A percentile compares a stretch with the other conserved stretches of the same genome.
Conservation (phyloP, 2,888 invertebrate genomes). For the Microchrysa polita region DNA sequence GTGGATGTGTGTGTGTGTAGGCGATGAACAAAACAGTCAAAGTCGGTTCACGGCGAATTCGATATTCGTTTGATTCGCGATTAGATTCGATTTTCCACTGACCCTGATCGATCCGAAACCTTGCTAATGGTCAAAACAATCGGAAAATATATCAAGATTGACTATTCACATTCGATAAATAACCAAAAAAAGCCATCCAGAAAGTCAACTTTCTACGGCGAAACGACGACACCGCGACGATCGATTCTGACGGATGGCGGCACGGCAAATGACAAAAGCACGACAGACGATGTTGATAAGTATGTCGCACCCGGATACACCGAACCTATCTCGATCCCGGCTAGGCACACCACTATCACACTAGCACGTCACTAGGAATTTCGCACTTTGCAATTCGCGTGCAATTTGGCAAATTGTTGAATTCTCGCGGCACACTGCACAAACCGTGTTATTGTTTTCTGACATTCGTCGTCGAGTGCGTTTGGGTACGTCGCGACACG, state of each 20-base stretch:
- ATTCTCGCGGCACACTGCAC: slow-evolving; percentile 10
- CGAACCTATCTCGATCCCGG: not conserved
- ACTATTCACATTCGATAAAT: too few relatives aligned
- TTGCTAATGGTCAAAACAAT: not conserved
- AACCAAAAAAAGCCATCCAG: slow-evolving; percentile 12
- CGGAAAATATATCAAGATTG: too few relatives aligned
- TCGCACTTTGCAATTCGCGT: not conserved
- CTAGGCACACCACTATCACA: not conserved
- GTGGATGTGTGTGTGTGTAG: not conserved
- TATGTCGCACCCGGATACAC: not conserved
- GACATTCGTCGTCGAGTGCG: slow-evolving; percentile 28
- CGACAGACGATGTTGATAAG: slow-evolving; percentile 12
- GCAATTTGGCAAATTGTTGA: slow-evolving; percentile 20
- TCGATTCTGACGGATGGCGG: not conserved
- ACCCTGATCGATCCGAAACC: slow-evolving; percentile 3
- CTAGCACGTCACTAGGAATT: not conserved
- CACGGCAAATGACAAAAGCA: slow-evolving; percentile 20
- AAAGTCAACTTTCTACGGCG: slow-evolving; percentile 4
- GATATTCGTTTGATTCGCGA: not conserved
- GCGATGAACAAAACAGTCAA: not conserved
- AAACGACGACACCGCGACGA: slow-evolving; percentile 3
- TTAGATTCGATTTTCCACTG: too few relatives aligned
- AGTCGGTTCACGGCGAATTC: slow-evolving; percentile 18
- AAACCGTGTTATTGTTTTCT: slow-evolving; percentile 41
- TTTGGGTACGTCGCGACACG: slow-evolving; percentile 13